Evolutionary conservation across 1,140 invertebrate species (phyloP).

Genomic region (Pseudomyrmex cubaensis): DNA sequence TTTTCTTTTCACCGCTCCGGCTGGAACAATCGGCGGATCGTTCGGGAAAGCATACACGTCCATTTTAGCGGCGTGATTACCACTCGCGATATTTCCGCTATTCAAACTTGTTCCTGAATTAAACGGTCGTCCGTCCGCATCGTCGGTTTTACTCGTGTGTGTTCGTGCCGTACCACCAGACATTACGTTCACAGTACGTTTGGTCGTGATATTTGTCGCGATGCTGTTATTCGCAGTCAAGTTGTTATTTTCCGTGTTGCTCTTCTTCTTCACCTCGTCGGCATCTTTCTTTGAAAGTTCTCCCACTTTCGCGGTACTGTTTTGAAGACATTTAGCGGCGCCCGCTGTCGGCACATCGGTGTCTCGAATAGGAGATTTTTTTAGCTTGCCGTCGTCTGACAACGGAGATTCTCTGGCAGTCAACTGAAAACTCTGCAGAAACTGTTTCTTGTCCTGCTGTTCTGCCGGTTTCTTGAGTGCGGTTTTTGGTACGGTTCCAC

Average conservation of each 20-base stretch:
- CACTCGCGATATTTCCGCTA: constrained; percentile 22
- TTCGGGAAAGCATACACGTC: constrained; percentile 79
- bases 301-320: constrained; percentile 31
- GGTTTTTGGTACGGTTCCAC: constrained; percentile 36
- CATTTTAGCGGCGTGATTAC: constrained; percentile 58
- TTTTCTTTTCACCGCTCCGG: constrained; percentile 80
- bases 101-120: constrained; percentile 36
- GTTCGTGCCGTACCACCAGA: constrained; percentile 13
- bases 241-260: constrained; percentile 36
- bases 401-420: constrained; percentile 65
- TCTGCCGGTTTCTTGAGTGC: constrained; percentile 72
- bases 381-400: background rate
- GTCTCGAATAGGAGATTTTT: background rate
- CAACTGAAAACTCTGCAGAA: constrained; percentile 78
- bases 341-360: background rate
- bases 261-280: constrained; percentile 57
- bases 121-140: constrained; percentile 27
- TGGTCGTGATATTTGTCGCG: background rate
- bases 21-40: constrained; percentile 71
- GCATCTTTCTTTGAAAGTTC: background rate
- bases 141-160: constrained; percentile 44
- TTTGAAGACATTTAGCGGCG: background rate
- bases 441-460: constrained; percentile 78
- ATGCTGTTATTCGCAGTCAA: constrained; percentile 26
- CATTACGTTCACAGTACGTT: constrained; percentile 41